Base-by-base conservation (phyloP, 2,797 vertebrate genomes). In the Schizopygopsis pylzovi region DNA sequence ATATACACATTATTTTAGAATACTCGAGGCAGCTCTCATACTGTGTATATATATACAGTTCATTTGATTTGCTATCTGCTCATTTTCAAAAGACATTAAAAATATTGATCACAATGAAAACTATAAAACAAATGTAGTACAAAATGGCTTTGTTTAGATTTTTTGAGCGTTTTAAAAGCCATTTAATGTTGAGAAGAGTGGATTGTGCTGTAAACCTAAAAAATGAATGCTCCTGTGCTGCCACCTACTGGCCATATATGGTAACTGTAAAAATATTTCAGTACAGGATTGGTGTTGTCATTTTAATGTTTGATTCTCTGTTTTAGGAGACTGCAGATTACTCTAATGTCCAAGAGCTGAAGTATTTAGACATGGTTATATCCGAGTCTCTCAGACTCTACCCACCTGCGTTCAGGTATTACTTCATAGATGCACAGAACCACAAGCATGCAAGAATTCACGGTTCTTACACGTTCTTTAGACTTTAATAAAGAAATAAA, bases 351-450 rank as follows among this genome's bases (percentile, higher is more conserved):
- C 95, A 97, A 90, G 95, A 98, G 83, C 96, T 99, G 83, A 96
- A 96, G 87, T 99, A 99, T 88, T 91, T 99, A 93, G 97, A 99
- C 86, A 97, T 98, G 98, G 97, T 99, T 85, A 93, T 99, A n/a
- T 95, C 94, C 59, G 98, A 99, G 91, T 93, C 97, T 0, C 85
- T 99, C 88, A 95, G 98, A 63, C 94, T 99, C 90, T 99, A 98
- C 90, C 98, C 98, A 8, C 97, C 98, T 12, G 98, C 94, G 25
- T 97, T 98, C 95, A 98, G 97, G 98, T 98, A 95, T 72, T 43
- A 18, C 22, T 77, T 52, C n/a, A 52, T 18, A 43, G 4, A 28
- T 28, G 28, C 28, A 28, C 28, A 28, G 28, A 28, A 28, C 28
- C 28, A 28, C 20, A 61, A 25, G 59, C 59, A 61, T 61, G 28